phyloP scores from a whole-genome alignment of 2,888 invertebrate species.

The Drosophila neotestacea region DNA sequence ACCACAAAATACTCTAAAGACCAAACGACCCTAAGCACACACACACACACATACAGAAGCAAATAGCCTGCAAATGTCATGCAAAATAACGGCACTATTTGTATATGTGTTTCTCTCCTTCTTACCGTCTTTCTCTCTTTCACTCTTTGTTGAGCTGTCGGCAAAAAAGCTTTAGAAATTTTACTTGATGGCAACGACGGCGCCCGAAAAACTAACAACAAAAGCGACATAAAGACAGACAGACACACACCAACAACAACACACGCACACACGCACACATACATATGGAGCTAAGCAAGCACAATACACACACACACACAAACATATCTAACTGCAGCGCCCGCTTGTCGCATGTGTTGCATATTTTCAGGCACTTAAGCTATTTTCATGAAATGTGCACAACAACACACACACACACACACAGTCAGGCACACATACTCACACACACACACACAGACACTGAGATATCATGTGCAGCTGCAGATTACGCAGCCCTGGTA shows the following conservation, averaged over 20 bases:
- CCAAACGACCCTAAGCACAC: conserved; percentile 57
- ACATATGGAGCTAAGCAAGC: not conserved
- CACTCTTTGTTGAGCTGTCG: conserved; percentile 13
- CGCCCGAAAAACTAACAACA: conserved; percentile 67
- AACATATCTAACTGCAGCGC: not conserved
- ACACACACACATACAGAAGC: conserved; percentile 22
- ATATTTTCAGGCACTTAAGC: conserved; percentile 82
- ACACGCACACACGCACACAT: conserved; percentile 8
- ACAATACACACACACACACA: conserved; percentile 1
- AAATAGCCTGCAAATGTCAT: conserved; percentile 63
- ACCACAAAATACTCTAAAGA: conserved; percentile 74
- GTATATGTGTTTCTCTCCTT: conserved; percentile 7
- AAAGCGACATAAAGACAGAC: conserved; percentile 25
- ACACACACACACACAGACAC: conserved; percentile 6
- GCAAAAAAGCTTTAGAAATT: conserved; percentile 69
- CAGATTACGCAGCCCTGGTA: conserved; percentile 49
- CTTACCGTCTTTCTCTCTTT: not conserved
- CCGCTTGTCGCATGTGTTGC: conserved; percentile 66
- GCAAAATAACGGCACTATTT: conserved; percentile 71
- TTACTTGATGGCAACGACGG: conserved; percentile 45
- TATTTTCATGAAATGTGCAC: conserved; percentile 77
- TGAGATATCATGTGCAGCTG: conserved; percentile 44
- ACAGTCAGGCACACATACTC: conserved; percentile 35
- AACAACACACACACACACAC: conserved; percentile 51
- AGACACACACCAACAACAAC: conserved; percentile 14